Evolutionary conservation across 1,140 invertebrate genomes (phyloP).

Genomic region (Maconellicoccus hirsutus): DNA sequence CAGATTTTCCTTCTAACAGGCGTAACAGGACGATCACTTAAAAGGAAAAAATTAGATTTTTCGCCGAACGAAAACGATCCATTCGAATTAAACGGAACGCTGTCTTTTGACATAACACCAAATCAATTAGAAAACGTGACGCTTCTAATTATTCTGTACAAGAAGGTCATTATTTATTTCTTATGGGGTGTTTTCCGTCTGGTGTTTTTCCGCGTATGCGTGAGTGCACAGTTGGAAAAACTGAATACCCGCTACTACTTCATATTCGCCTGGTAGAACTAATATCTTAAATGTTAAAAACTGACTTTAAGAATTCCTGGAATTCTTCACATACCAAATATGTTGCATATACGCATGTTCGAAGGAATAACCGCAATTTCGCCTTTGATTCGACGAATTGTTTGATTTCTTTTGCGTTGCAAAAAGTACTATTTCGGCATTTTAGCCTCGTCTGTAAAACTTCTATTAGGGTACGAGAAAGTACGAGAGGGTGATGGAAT

Average conservation of each 20-base stretch:
- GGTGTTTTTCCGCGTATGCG: too few species aligned
- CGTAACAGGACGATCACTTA: background rate
- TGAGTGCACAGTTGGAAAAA: too few species aligned
- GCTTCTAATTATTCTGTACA: background rate
- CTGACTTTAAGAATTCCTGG: background rate
- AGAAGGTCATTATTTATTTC: background rate
- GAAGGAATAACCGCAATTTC: background rate
- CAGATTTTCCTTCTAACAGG: background rate
- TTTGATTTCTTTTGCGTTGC: background rate
- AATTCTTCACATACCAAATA: background rate
- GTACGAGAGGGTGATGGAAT: background rate
- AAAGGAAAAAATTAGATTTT: constrained; percentile 10
- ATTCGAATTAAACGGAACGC: background rate
- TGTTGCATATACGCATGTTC: background rate
- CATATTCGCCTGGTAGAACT: background rate
- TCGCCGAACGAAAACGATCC: background rate
- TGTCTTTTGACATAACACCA: constrained; percentile 6
- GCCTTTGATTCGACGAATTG: background rate
- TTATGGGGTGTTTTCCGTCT: too few species aligned
- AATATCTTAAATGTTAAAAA: background rate
- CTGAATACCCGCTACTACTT: background rate
- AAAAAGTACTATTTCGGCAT: background rate
- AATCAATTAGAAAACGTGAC: background rate
- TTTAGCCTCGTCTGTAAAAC: background rate
- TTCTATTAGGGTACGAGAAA: background rate